Conservation (phyloP, 2,888 invertebrate genomes). For the Abscondita cerata region DNA sequence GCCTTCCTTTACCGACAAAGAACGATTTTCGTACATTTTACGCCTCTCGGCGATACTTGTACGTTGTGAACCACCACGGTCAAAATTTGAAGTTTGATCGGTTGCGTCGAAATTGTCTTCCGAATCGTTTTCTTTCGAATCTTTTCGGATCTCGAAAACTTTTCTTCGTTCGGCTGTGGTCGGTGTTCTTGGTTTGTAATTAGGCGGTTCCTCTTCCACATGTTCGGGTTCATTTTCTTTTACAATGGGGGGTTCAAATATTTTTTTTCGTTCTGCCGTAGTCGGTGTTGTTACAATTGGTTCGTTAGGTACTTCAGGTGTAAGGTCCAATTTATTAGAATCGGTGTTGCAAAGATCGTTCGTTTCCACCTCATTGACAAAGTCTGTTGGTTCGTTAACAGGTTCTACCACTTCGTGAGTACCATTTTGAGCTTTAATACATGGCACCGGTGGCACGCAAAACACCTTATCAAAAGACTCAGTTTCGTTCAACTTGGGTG, state of each 20-base stretch:
- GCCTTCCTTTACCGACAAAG: constrained; percentile 68
- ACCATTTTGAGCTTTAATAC: constrained; percentile 28
- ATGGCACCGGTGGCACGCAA: constrained; percentile 78
- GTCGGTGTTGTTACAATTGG: constrained; percentile 77
- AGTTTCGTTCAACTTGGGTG: constrained; percentile 74
- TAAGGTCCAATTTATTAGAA: neutral
- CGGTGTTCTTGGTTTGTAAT: constrained; percentile 75
- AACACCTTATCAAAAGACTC: constrained; percentile 84
- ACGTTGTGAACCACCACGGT: constrained; percentile 68
- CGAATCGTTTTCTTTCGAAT: constrained; percentile 54
- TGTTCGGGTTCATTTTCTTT: constrained; percentile 55
- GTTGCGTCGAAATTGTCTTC: constrained; percentile 61
- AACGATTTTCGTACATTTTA: constrained; percentile 78
- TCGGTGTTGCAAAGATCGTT: constrained; percentile 19
- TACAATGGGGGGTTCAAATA: constrained; percentile 65
- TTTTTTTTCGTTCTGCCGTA: constrained; percentile 80
- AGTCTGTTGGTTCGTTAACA: constrained; percentile 14
- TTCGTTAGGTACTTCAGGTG: constrained; percentile 5
- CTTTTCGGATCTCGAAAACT: constrained; percentile 66
- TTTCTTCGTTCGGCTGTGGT: constrained; percentile 83
- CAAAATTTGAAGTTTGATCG: constrained; percentile 64
- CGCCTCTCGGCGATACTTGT: constrained; percentile 80
- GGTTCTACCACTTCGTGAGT: constrained; percentile 17
- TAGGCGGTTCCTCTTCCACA: constrained; percentile 62
- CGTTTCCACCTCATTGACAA: constrained; percentile 26